phyloP scores from a whole-genome alignment of 2,888 invertebrate species.

The Agrochola lychnidis region DNA sequence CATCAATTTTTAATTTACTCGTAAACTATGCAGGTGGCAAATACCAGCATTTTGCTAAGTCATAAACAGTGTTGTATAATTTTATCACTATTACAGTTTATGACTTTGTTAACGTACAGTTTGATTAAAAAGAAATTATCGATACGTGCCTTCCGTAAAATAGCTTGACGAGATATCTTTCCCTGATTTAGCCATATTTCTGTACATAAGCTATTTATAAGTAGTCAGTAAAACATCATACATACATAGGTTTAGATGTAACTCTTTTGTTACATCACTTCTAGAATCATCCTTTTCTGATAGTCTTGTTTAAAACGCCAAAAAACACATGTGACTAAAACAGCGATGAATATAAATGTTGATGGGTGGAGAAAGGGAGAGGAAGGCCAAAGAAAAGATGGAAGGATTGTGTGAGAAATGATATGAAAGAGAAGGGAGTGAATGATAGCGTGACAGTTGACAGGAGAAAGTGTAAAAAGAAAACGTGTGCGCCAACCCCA shows the following conservation, averaged over 20 bases:
- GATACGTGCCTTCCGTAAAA: neutral
- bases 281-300: neutral
- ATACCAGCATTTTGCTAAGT: slow-evolving; percentile 12
- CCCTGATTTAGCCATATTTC: neutral
- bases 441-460: too few relatives aligned
- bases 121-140: neutral
- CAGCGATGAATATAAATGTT: too few relatives aligned
- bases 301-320: neutral
- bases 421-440: too few relatives aligned
- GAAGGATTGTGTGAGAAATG: too few relatives aligned
- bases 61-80: slow-evolving; percentile 11
- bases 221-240: neutral
- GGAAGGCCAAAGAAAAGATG: too few relatives aligned
- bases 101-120: neutral
- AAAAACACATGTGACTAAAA: too few relatives aligned
- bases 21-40: slow-evolving; percentile 42
- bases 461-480: too few relatives aligned
- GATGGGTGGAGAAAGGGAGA: too few relatives aligned
- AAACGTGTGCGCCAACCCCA: too few relatives aligned
- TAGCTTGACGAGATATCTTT: neutral
- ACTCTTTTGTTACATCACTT: neutral
- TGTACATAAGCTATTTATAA: neutral
- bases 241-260: neutral
- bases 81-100: slow-evolving; percentile 3
- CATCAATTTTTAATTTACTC: slow-evolving; percentile 29